These are phyloP conservation scores for Meta bourneti DNA, from an alignment of 2,888 invertebrate species.

Conservation along the genomic window DNA sequence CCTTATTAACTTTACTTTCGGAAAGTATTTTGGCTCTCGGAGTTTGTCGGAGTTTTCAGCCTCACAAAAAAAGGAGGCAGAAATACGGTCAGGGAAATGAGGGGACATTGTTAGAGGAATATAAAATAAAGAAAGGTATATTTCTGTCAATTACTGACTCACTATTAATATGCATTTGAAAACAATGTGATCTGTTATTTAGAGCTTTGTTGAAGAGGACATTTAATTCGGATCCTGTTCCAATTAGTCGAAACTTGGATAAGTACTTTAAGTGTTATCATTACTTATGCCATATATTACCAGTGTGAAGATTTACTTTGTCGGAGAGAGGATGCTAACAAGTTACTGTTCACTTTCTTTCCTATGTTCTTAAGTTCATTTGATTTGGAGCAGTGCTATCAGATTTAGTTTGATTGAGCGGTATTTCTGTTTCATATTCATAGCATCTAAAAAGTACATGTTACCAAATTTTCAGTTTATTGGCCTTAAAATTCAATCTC, in stretches of 20 bases:
- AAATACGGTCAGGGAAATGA: neutral
- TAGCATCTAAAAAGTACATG: no score
- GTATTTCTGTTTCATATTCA: no score
- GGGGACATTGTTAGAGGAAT: neutral
- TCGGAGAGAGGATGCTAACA: no score
- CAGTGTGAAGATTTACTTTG: no score
- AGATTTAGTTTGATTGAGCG: no score
- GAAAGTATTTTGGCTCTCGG: neutral
- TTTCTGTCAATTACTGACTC: neutral
- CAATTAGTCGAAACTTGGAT: neutral
- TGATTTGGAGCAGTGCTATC: no score
- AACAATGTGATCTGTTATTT: neutral
- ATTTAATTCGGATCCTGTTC: neutral
- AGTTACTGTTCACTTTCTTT: no score
- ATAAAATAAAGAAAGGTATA: neutral
- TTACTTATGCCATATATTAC: no score
- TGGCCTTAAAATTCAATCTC: no score
- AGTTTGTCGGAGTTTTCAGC: neutral
- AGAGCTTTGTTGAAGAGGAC: neutral
- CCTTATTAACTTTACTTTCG: constrained; percentile 6
- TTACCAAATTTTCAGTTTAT: no score
- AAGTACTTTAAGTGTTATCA: no score
- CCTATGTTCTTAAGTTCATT: no score
- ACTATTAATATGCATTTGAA: neutral
- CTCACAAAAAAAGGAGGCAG: neutral